phyloP scores from a whole-genome alignment of 1,140 invertebrate genomes.

The Brachionus plicatilis region DNA sequence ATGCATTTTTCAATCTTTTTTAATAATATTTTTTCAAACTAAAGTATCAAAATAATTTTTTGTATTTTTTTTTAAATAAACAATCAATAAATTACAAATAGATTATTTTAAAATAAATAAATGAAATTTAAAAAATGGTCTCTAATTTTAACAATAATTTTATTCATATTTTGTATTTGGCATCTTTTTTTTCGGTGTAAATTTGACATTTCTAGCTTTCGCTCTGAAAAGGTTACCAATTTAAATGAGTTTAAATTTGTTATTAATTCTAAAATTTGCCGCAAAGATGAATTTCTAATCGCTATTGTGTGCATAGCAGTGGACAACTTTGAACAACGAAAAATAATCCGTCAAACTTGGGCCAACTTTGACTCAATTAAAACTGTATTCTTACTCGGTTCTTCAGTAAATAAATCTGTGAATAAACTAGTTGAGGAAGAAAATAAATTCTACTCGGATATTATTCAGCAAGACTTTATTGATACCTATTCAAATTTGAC shows the following conservation, averaged over 20 bases:
- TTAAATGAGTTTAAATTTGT: not conserved
- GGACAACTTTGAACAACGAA: not conserved
- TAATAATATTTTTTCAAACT: too few relatives aligned
- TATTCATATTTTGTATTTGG: not conserved
- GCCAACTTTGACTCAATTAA: not conserved
- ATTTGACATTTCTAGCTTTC: not conserved
- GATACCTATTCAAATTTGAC: conserved; percentile 1
- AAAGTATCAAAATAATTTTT: too few relatives aligned
- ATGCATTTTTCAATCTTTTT: too few relatives aligned
- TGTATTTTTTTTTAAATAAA: too few relatives aligned
- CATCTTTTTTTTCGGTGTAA: not conserved
- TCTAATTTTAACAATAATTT: too few relatives aligned
- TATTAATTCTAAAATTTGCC: not conserved
- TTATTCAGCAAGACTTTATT: conserved; percentile 43
- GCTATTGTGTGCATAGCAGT: not conserved
- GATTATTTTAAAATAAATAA: too few relatives aligned
- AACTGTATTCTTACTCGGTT: not conserved
- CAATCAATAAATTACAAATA: too few relatives aligned
- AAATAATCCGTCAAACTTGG: not conserved
- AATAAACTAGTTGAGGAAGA: conserved; percentile 12
- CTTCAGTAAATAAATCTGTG: not conserved
- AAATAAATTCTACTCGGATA: conserved; percentile 41
- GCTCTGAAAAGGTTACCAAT: not conserved
- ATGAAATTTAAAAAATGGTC: too few relatives aligned
- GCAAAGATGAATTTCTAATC: not conserved